Conservation (phyloP, 1,140 invertebrate genomes). For the Lysiphlebus fabarum region DNA sequence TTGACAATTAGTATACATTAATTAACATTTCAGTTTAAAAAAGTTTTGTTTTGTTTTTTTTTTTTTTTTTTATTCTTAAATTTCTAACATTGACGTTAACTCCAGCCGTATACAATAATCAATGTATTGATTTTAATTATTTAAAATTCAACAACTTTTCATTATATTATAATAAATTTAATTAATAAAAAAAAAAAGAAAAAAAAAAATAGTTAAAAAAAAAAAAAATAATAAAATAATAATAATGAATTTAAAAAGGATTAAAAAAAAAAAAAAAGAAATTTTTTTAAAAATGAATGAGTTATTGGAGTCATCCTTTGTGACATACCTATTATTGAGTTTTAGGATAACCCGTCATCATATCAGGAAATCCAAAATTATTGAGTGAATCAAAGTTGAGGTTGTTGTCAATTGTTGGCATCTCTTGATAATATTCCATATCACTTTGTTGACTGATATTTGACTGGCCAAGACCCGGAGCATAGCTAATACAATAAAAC, state of each 20-base stretch:
- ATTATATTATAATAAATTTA: neutral
- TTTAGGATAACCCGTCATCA: constrained; percentile 42
- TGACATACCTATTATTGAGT: constrained; percentile 45
- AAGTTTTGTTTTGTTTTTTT: neutral
- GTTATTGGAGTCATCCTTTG: neutral
- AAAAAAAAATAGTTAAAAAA: no score
- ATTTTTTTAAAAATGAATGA: neutral
- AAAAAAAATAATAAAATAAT: no score
- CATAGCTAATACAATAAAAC: constrained; percentile 53
- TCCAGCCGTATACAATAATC: neutral
- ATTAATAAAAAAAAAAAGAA: no score
- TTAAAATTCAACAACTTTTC: constrained; percentile 1
- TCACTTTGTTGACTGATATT: constrained; percentile 45
- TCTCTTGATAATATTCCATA: constrained; percentile 47
- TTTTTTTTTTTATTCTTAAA: neutral
- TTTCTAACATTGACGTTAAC: constrained; percentile 3
- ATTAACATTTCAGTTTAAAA: no score
- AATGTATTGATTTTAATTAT: neutral
- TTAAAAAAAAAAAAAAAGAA: neutral
- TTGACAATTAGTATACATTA: no score
- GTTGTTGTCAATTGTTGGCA: constrained; percentile 50
- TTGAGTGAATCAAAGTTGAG: constrained; percentile 49
- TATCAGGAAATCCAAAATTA: constrained; percentile 45
- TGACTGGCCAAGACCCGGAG: constrained; percentile 52
- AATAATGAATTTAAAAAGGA: no score